Percentiles rank a stretch among this genome's conserved stretches.
Conservation (phyloP, 2,797 vertebrate genomes). For the Cephalopachus bancanus region DNA sequence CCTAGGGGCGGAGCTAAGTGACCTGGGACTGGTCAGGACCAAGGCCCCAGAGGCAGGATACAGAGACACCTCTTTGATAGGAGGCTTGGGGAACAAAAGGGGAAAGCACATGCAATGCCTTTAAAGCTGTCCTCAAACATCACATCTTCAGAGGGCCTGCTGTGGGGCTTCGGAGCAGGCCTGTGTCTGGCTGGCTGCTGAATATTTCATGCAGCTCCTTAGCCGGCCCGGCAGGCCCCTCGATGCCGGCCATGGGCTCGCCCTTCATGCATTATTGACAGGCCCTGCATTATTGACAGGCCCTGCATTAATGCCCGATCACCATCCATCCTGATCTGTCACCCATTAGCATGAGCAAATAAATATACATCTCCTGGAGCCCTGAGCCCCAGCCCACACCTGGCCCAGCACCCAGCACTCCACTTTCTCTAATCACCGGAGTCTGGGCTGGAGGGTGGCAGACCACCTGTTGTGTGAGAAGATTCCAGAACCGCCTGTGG, state of each 20-base stretch:
- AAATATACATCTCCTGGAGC: neutral
- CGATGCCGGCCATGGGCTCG: rapidly evolving
- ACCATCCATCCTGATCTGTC: neutral
- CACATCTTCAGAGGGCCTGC: too few relatives aligned
- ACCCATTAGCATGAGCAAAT: neutral
- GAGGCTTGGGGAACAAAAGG: neutral
- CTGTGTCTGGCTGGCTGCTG: neutral
- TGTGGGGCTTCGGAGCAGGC: neutral
- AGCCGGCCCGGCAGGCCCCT: rapidly evolving
- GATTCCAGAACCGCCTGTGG: neutral
- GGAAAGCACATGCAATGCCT: neutral
- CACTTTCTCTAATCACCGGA: too few relatives aligned
- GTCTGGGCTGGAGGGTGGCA: rapidly evolving
- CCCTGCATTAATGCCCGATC: neutral
- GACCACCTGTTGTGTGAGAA: neutral
- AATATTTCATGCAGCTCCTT: neutral
- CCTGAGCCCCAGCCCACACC: neutral
- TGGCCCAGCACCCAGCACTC: neutral
- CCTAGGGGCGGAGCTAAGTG: too few relatives aligned
- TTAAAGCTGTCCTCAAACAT: neutral
- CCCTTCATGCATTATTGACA: neutral
- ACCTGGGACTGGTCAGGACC: neutral
- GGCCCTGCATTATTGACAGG: neutral
- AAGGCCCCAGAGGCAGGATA: rapidly evolving
- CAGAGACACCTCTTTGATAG: neutral